Evolutionary conservation across 2,888 invertebrate species (phyloP).

Genomic region (Ophioninae sp.): DNA sequence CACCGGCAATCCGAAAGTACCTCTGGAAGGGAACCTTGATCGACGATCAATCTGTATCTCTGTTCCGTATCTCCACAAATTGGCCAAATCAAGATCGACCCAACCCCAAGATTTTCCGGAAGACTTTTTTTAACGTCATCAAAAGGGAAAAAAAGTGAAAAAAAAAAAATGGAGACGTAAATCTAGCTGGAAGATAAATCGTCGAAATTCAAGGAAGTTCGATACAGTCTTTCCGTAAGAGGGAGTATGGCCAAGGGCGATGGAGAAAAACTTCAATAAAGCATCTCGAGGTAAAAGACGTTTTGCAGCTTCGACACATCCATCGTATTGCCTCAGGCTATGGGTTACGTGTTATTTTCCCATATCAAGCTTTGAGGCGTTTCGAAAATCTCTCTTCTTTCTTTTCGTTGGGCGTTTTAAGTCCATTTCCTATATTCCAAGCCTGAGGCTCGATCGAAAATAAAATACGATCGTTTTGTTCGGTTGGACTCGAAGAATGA

Average conservation of each 20-base stretch:
- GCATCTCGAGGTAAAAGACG: slow-evolving; percentile 50
- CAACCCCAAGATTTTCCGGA: background rate
- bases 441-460: slow-evolving; percentile 43
- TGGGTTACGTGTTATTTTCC: slow-evolving; percentile 59
- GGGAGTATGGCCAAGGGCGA: slow-evolving; percentile 43
- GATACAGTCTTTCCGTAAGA: slow-evolving; percentile 14
- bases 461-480: slow-evolving; percentile 46
- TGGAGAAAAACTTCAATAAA: slow-evolving; percentile 50
- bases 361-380: slow-evolving; percentile 37
- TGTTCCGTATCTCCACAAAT: background rate
- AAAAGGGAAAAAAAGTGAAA: background rate
- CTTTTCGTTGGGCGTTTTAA: slow-evolving; percentile 4
- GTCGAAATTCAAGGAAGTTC: slow-evolving; percentile 48
- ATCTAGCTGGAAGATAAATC: slow-evolving; percentile 17
- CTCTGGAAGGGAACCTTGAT: no score
- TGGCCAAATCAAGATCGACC: background rate
- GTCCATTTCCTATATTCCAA: slow-evolving; percentile 5
- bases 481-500: background rate
- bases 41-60: no score
- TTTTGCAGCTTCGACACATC: slow-evolving; percentile 55
- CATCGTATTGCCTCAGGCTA: slow-evolving; percentile 59
- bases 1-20: no score
- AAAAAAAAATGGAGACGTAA: background rate
- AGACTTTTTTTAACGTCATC: background rate
- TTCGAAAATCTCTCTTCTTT: slow-evolving; percentile 49